phyloP scores from a whole-genome alignment of 2,797 vertebrate genomes.

The Takifugu ocellatus region DNA sequence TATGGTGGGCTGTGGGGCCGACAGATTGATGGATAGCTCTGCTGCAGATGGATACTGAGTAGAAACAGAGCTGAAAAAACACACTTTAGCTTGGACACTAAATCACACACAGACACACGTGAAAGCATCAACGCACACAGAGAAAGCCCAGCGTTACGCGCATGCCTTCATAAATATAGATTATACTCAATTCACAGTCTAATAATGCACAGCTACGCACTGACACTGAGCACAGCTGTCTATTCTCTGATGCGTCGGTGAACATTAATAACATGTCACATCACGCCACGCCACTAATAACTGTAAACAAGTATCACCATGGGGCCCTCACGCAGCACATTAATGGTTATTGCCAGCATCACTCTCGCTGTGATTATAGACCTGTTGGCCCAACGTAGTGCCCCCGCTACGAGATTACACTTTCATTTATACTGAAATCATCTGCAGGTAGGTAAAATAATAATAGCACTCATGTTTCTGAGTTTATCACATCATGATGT shows the following conservation, averaged over 20 bases:
- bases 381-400: constrained; percentile 34
- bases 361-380: constrained; percentile 64
- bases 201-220: no score
- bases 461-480: constrained; percentile 7
- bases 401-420: constrained; percentile 7
- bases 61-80: constrained; percentile 56
- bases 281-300: constrained; percentile 61
- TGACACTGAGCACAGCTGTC: constrained; percentile 21
- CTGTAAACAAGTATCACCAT: constrained; percentile 68
- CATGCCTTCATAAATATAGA: constrained; percentile 11
- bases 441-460: neutral
- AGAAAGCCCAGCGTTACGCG: neutral
- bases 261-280: constrained; percentile 31
- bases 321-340: constrained; percentile 55
- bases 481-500: neutral
- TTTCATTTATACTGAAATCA: constrained; percentile 18
- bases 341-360: constrained; percentile 70
- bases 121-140: neutral
- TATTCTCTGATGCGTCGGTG: neutral
- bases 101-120: constrained; percentile 12
- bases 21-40: constrained; percentile 72
- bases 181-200: no score
- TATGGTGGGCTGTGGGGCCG: constrained; percentile 57
- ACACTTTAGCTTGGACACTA: constrained; percentile 20
- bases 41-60: constrained; percentile 60